Conservation (phyloP, 2,888 invertebrate species). For the Geotrupes spiniger region DNA sequence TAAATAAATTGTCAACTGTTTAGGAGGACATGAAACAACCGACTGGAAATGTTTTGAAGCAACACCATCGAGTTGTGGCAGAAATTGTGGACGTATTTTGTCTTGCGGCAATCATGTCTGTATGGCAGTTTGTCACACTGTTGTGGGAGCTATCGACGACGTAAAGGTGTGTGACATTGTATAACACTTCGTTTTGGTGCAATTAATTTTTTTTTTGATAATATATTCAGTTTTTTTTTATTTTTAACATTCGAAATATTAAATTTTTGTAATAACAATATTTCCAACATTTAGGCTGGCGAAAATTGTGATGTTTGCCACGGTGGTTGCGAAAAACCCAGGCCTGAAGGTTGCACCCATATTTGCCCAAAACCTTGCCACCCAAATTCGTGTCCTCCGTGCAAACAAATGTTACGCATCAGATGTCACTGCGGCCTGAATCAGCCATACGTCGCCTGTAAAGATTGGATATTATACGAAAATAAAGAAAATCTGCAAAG, state of each 20-base stretch:
- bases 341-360: conserved; percentile 75
- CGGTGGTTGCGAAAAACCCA: conserved; percentile 58
- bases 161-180: conserved; percentile 29
- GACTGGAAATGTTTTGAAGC: conserved; percentile 70
- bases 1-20: conserved; percentile 10
- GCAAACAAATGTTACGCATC: conserved; percentile 65
- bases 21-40: conserved; percentile 67
- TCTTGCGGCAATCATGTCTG: conserved; percentile 80
- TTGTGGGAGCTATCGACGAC: conserved; percentile 51
- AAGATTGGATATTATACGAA: conserved; percentile 59
- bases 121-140: conserved; percentile 66
- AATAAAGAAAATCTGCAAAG: conserved; percentile 47
- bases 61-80: conserved; percentile 71
- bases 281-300: conserved; percentile 42
- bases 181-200: neutral
- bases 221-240: neutral
- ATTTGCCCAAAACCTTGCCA: conserved; percentile 70
- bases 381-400: conserved; percentile 71
- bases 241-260: neutral
- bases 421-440: conserved; percentile 82
- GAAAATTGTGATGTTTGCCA: conserved; percentile 59
- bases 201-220: neutral
- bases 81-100: conserved; percentile 69
- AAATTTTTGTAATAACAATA: neutral
- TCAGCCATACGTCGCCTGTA: conserved; percentile 72